Evolutionary conservation across 2,888 invertebrate genomes (phyloP).

Genomic region (Smittia sp.): DNA sequence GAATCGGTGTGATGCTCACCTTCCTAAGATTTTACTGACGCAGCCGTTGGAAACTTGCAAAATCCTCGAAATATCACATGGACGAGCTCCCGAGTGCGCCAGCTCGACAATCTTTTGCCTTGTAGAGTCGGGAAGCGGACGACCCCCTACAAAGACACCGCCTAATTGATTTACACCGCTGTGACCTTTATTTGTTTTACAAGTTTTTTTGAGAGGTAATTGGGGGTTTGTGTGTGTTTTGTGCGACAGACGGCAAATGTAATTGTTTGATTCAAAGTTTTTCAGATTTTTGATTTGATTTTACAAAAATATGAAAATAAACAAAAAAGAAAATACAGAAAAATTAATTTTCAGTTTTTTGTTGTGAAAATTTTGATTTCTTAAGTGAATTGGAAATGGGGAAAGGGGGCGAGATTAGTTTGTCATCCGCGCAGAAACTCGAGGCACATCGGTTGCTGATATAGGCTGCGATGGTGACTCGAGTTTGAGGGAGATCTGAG

Average conservation of each 20-base stretch:
- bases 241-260: slow-evolving; percentile 38
- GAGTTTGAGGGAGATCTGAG: no score
- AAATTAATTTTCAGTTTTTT: slow-evolving; percentile 39
- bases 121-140: slow-evolving; percentile 96
- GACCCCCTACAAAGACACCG: slow-evolving; percentile 98
- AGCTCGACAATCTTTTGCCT: slow-evolving; percentile 98
- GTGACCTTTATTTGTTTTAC: slow-evolving; percentile 65
- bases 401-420: not conserved
- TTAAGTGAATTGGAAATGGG: not conserved
- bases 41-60: slow-evolving; percentile 99
- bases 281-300: slow-evolving; percentile 39
- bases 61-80: slow-evolving; percentile 97
- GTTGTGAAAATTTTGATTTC: slow-evolving; percentile 14
- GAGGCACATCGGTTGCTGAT: not conserved
- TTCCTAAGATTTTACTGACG: slow-evolving; percentile 98
- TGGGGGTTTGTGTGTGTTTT: slow-evolving; percentile 29
- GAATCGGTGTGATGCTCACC: slow-evolving; percentile 58
- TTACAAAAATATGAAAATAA: slow-evolving; percentile 41
- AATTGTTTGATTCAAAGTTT: slow-evolving; percentile 12
- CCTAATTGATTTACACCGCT: slow-evolving; percentile 99
- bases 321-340: slow-evolving; percentile 40
- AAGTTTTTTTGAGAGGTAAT: slow-evolving; percentile 27
- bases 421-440: not conserved
- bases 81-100: slow-evolving; percentile 95
- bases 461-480: no score